Evolutionary conservation across 2,113 vertebrate genomes (phyloP).

Genomic region (Turnix velox): DNA sequence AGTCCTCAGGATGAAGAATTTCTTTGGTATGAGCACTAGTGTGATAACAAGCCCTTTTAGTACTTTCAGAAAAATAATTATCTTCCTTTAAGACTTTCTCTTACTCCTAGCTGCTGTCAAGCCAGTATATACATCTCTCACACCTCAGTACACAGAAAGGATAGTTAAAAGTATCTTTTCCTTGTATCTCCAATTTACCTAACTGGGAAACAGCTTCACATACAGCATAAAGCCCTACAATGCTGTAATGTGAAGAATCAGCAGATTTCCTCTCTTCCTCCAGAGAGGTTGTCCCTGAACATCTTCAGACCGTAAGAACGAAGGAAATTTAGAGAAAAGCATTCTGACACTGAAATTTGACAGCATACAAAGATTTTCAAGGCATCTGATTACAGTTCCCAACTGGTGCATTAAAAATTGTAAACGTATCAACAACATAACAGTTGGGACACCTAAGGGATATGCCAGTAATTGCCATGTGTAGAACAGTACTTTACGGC

Average conservation of each 20-base stretch:
- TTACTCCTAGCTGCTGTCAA: neutral
- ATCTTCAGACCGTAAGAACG: neutral
- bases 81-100: neutral
- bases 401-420: neutral
- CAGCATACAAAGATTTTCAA: neutral
- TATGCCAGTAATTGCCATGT: neutral
- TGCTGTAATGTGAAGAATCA: rapidly evolving
- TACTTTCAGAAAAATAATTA: neutral
- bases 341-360: neutral
- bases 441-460: neutral
- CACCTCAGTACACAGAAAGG: neutral
- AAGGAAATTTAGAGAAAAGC: neutral
- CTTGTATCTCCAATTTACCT: neutral
- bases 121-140: neutral
- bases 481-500: neutral
- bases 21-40: neutral
- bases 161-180: neutral
- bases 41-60: neutral
- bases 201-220: neutral
- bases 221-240: neutral
- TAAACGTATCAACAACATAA: neutral
- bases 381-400: neutral
- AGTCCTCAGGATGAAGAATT: neutral
- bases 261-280: neutral
- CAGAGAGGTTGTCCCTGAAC: neutral